Base-by-base conservation (phyloP, 2,888 invertebrate species). In the Thera obeliscata region DNA sequence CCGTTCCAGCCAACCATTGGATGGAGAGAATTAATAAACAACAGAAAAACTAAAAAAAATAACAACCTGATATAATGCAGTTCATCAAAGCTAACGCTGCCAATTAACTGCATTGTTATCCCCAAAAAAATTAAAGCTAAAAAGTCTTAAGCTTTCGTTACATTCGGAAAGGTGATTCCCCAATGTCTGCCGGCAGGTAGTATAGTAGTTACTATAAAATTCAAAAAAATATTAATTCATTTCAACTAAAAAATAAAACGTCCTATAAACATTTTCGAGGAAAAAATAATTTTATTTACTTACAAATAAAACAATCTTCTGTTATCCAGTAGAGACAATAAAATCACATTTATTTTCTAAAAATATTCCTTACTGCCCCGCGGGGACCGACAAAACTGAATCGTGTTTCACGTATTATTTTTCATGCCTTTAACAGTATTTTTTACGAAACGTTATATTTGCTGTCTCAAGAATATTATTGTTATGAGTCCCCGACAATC, bases 361-460 rank as follows among this genome's bases (percentile, higher is more conserved):
- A 52, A 66, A 69, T 63, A 69, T 66, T 66, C 52, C 48, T 60
- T 65, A 70, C 64, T n/a, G 60, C 64, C 56, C 70, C 61, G 33
- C 22, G 12, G 70, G 67, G 67, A 65, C 36, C 59, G 8, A 64
- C 67, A 58, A 70, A 67, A 61, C 43, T 50, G 64, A 50, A 64
- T 54, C 59, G 49, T 61, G 54, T 59, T 66, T 61, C 36, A 41
- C 49, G 54, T 56, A 69, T 69, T 69, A 66, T 63, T 69, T 69
- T 64, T 50, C 46, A 57, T 56, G 12, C 43, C n/a, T 60, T 57
- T 60, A 56, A 56, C 22, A 52, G 59, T 64, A 46, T 62, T 63
- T 56, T 60, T 57, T 22, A 41, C 35, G 56, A 48, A 66, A 54
- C 4, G 9, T 48, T 41, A 33, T 9, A 9, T 33, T 52, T 52